phyloP scores from a whole-genome alignment of 35 echinoderm and acorn worm species.

The Ptychodera flava region DNA sequence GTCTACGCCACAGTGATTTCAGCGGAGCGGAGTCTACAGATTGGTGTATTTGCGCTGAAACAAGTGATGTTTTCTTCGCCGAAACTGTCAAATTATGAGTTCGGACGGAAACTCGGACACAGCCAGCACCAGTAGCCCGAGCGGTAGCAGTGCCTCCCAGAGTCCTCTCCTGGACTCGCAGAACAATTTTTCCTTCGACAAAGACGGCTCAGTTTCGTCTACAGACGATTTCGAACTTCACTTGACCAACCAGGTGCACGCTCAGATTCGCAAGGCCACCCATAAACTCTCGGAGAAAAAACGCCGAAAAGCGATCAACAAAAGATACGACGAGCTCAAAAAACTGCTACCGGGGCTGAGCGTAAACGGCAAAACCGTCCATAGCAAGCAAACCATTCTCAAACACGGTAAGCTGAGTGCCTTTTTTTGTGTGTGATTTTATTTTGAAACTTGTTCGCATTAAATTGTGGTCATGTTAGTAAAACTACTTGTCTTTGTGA shows the following conservation, averaged over 20 bases:
- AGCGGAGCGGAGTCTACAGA: background rate
- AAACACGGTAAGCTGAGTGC: constrained; percentile 23
- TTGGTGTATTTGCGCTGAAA: background rate
- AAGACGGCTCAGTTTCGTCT: background rate
- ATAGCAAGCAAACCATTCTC: constrained; percentile 18
- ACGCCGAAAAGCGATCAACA: constrained; percentile 22
- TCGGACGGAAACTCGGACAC: background rate
- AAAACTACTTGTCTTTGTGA: too few species aligned
- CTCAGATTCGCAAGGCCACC: constrained; percentile 17
- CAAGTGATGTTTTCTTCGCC: background rate
- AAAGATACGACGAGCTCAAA: constrained; percentile 25
- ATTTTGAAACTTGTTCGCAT: too few species aligned
- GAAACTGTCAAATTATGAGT: background rate
- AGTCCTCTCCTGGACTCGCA: background rate
- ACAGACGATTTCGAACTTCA: background rate
- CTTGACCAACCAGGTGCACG: constrained; percentile 3
- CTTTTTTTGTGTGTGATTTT: too few species aligned
- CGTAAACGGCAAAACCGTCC: constrained; percentile 20
- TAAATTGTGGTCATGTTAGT: too few species aligned
- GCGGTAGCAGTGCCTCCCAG: background rate
- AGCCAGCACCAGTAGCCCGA: background rate
- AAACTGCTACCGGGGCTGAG: constrained; percentile 30
- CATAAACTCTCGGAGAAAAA: constrained; percentile 38
- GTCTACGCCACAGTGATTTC: too few species aligned
- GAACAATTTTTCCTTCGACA: background rate